Base-by-base conservation (phyloP, 1,140 invertebrate species). In the Gonioctena quinquepunctata region DNA sequence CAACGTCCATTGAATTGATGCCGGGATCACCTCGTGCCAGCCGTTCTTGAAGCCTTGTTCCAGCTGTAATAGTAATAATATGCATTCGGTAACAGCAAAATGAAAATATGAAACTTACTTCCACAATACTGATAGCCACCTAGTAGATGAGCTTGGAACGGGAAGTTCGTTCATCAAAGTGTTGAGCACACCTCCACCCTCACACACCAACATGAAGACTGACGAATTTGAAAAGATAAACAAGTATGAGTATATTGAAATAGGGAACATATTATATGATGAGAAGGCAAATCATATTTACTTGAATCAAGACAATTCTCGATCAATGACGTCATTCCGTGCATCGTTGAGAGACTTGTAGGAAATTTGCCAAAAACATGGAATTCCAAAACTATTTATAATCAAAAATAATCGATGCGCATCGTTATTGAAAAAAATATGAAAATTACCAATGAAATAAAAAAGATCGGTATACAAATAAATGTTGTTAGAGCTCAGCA, bases 331-430 rank as follows among this genome's bases (percentile, higher is more conserved):
- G 22, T 18, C 57, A 61, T 50, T 59, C n/a, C 13, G 28, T 68
- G 57, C 42, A 57, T 71, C 66, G 70, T 71, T 71, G 63, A 71
- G 65, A 71, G 66, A 68, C 57, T 57, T 68, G 59, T 23, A 27
- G 19, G 23, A 33, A 28, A 62, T 71, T 28, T 71, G 63, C 50
- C 22, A 68, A 48, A 33, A 72, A 56, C 56, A 62, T 56, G 25
- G 33, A 68, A 68, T 72, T 68, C 64, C 23, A 26, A 56, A 71
- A 62, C 27, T 71, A 71, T 26, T 71, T 33, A 54, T 68, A 66
- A 66, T 64, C 28, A 70, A 69, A 61, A 49, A 69, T 22, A 49
- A 69, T 62, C 6, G 54, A 25, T 50, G 28, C 25, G 60, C 48
- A 52, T 18, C 22, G 49, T 16, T 62, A 26, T 62, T 62, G 16